These are phyloP conservation scores for Lasiurus borealis DNA, from an alignment of 2,113 vertebrate genomes.

Conservation along the genomic window DNA sequence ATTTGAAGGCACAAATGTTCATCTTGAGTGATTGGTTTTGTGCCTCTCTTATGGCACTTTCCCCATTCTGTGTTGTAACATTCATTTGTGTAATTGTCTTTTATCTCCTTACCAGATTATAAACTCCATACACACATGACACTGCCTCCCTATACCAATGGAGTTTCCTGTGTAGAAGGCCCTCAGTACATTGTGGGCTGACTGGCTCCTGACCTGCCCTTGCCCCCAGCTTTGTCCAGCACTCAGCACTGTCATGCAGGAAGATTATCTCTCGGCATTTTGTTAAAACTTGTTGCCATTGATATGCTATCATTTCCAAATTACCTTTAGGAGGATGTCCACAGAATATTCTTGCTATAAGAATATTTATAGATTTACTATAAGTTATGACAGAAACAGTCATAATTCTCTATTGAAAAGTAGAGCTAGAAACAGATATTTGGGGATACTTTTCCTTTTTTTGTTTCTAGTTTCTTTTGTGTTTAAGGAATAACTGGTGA, in stretches of 20 bases:
- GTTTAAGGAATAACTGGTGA: conserved; percentile 26
- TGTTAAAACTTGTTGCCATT: conserved; percentile 43
- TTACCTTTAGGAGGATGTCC: conserved; percentile 26
- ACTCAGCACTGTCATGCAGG: neutral
- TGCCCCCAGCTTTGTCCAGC: neutral
- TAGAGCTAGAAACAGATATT: neutral
- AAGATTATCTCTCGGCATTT: neutral
- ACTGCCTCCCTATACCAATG: neutral
- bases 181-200: neutral
- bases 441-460: neutral
- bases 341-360: neutral
- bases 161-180: neutral
- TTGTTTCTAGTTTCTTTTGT: conserved; percentile 35
- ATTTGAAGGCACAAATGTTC: conserved; percentile 56
- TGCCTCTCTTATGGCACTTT: conserved; percentile 32
- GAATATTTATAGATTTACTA: neutral
- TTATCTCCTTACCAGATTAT: conserved; percentile 48
- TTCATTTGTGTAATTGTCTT: conserved; percentile 62
- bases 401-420: conserved; percentile 3
- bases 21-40: conserved; percentile 43
- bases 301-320: conserved; percentile 33
- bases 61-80: neutral
- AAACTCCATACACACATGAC: neutral
- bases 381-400: neutral
- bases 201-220: neutral